Evolutionary conservation across 2,113 vertebrate genomes (phyloP).

Genomic region (Charadrius vociferus): DNA sequence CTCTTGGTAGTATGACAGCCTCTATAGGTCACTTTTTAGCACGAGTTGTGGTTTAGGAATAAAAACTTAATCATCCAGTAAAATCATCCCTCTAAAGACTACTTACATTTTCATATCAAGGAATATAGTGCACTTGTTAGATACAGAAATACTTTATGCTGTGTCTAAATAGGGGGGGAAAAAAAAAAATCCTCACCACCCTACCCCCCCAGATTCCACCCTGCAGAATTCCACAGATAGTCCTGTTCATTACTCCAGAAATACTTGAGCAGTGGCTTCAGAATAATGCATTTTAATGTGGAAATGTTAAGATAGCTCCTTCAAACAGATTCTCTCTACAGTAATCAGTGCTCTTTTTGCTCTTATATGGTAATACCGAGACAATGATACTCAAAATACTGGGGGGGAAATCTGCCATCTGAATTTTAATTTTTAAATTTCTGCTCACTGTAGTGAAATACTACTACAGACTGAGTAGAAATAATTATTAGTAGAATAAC

Average conservation of each 20-base stretch:
- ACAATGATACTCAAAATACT: background rate
- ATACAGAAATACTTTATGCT: background rate
- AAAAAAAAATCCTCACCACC: background rate
- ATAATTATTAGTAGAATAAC: background rate
- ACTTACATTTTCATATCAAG: background rate
- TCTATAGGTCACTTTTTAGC: background rate
- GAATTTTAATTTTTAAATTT: background rate
- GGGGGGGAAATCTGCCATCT: background rate
- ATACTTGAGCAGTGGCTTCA: background rate
- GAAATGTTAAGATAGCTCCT: background rate
- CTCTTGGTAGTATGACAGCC: constrained; percentile 60
- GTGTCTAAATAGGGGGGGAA: background rate
- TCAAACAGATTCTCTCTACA: background rate
- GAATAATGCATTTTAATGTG: constrained; percentile 4
- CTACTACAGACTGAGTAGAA: background rate
- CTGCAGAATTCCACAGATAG: background rate
- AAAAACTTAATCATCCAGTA: background rate
- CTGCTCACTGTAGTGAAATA: background rate
- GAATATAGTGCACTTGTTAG: background rate
- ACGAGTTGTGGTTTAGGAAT: background rate
- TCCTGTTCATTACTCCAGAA: background rate
- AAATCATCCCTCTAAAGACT: background rate
- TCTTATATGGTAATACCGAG: constrained; percentile 27
- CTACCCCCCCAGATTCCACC: background rate
- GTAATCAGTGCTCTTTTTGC: background rate